A percentile compares a stretch with the other conserved stretches of the same genome.
These are phyloP conservation scores for Xiphorhynchus elegans DNA, from an alignment of 2,113 vertebrate genomes.

Conservation along the genomic window DNA sequence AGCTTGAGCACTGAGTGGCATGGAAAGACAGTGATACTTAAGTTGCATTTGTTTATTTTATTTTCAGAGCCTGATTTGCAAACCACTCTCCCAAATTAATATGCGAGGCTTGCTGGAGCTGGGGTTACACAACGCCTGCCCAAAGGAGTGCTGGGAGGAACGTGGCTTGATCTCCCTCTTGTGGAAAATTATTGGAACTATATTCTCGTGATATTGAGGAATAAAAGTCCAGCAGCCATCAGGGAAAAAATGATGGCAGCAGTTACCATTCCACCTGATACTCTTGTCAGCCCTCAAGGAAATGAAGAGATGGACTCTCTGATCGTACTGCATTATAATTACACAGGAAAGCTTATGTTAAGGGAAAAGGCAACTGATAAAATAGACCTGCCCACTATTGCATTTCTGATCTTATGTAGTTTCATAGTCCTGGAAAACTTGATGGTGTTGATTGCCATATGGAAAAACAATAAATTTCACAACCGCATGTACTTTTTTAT, in stretches of 20 bases:
- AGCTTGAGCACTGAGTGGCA: background rate
- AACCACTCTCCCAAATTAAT: background rate
- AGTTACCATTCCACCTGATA: background rate
- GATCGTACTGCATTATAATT: slow-evolving; percentile 87
- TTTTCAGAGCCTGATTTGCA: slow-evolving; percentile 30
- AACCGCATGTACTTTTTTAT: slow-evolving; percentile 99
- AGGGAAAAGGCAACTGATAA: slow-evolving; percentile 63
- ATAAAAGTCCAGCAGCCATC: background rate
- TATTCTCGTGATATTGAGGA: background rate
- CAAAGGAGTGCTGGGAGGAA: slow-evolving; percentile 12
- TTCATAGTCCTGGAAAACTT: slow-evolving; percentile 94
- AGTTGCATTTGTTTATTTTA: background rate
- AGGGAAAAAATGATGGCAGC: slow-evolving; percentile 59
- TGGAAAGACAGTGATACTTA: background rate
- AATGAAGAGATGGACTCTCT: slow-evolving; percentile 67
- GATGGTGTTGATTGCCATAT: slow-evolving; percentile 92
- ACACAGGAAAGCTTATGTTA: slow-evolving; percentile 86
- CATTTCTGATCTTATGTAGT: slow-evolving; percentile 87
- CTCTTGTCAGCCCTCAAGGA: background rate
- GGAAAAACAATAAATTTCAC: slow-evolving; percentile 94
- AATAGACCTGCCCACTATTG: slow-evolving; percentile 72
- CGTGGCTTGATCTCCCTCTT: slow-evolving; percentile 70
- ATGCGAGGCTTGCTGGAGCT: background rate
- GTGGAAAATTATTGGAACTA: slow-evolving; percentile 56
- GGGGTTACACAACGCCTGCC: background rate